Evolutionary conservation across 1,140 invertebrate genomes (phyloP).

Genomic region (Hestina assimilis): DNA sequence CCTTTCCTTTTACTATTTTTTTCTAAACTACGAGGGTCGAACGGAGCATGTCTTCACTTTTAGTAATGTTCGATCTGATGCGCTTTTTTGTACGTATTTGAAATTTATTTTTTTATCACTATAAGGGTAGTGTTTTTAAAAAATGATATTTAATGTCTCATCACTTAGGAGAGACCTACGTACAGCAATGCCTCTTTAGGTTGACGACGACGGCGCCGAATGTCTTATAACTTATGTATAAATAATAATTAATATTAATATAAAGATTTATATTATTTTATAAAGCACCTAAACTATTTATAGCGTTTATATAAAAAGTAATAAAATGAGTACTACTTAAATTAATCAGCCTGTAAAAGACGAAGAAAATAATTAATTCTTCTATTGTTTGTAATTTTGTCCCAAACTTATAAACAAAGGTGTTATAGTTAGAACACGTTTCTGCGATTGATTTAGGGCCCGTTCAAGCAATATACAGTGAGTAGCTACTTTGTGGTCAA

Average conservation of each 20-base stretch:
- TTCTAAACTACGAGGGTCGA: slow-evolving; percentile 34
- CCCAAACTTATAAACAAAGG: neutral
- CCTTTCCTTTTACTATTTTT: slow-evolving; percentile 64
- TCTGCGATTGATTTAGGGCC: slow-evolving; percentile 49
- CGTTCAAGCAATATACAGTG: slow-evolving; percentile 44
- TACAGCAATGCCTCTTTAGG: no score
- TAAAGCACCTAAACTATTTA: no score
- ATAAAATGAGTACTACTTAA: no score
- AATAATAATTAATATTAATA: no score
- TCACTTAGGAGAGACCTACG: no score
- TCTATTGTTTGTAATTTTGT: neutral
- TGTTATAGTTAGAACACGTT: no score
- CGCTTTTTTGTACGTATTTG: neutral
- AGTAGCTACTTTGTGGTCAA: slow-evolving; percentile 66
- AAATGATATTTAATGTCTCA: no score
- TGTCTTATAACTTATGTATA: neutral
- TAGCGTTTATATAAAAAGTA: no score
- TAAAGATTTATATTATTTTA: no score
- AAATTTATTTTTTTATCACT: neutral
- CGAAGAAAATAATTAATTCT: neutral
- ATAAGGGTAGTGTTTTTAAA: neutral
- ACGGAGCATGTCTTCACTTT: slow-evolving; percentile 61
- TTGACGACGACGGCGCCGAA: no score
- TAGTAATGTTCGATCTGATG: slow-evolving; percentile 38
- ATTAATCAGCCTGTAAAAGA: no score